Evolutionary conservation across 2,888 invertebrate species (phyloP).

Genomic region (Mechanitis messenoides): DNA sequence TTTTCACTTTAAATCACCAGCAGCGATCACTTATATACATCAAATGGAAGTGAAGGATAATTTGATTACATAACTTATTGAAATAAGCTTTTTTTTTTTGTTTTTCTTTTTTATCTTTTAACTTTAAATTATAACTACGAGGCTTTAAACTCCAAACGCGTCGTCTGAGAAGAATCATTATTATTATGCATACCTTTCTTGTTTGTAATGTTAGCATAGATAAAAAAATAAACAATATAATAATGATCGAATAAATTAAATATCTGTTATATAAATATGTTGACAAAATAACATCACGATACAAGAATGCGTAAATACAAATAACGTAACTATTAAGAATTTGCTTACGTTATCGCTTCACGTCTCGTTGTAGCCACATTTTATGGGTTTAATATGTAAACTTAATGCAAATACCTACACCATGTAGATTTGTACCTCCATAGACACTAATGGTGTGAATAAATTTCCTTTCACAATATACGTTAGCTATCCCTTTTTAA

Average conservation of each 20-base stretch:
- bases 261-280: background rate
- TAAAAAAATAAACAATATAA: too few relatives aligned
- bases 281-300: background rate
- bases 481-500: constrained; percentile 27
- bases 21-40: too few relatives aligned
- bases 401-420: constrained; percentile 60
- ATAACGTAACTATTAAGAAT: constrained; percentile 25
- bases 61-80: too few relatives aligned
- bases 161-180: too few relatives aligned
- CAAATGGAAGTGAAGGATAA: too few relatives aligned
- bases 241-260: background rate
- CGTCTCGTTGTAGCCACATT: constrained; percentile 48
- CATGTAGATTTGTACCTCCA: constrained; percentile 40
- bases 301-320: constrained; percentile 15
- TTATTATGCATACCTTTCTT: too few relatives aligned
- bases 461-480: constrained; percentile 37
- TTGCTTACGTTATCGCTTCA: constrained; percentile 35
- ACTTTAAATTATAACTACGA: too few relatives aligned
- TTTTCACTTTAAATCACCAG: too few relatives aligned
- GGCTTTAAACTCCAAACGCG: too few relatives aligned
- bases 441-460: constrained; percentile 41
- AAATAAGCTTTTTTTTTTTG: too few relatives aligned
- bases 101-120: too few relatives aligned
- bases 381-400: constrained; percentile 65
- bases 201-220: too few relatives aligned